Evolutionary conservation across 2,797 vertebrate species (phyloP), one percentile per base, ranked within the genome.

Genomic region (Enteromius unitaeniatus): DNA sequence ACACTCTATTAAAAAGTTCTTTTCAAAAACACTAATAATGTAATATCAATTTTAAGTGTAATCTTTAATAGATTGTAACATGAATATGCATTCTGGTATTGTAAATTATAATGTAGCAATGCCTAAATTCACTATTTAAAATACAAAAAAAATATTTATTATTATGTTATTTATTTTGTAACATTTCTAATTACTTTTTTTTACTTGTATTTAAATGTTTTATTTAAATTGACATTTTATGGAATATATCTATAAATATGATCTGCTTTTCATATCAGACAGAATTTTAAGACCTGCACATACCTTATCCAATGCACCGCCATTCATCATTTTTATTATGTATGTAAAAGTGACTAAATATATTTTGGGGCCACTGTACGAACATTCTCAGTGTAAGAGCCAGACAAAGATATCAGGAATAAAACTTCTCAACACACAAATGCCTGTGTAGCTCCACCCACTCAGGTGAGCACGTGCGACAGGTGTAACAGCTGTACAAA

Each of bases 401-500:
- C 49, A 40, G 21, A 74, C 9, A 53, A 74, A 53, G 10, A 34
- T 13, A 23, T 17, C 31, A 76, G 31, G 17, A 74, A 34, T n/a
- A 1, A 75, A 58, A 14, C 53, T 11, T 58, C 51, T 75, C 21
- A 37, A 49, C 53, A 26, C 75, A 19, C n/a, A 62, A 65, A 31
- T 17, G 21, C 40, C 23, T 51, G 17, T 67, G 26, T 11, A 53
- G 31, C 64, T 79, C 64, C 9, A 1, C 78, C 78, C 23, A 10
- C 31, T 53, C 21, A 68, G 78, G 51, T 60, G n/a, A 47, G 51
- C 67, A 42, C 14, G n/a, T 70, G 67, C 14, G 34, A 55, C 34
- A 68, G 21, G 28, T 53, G 6, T 68, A 58, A 55, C 49, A 81
- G 67, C 51, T 81, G 79, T 60, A 42, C 65, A 80, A 69, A 69